Percentiles rank a stretch among this genome's conserved stretches.
Conservation (phyloP, 1,140 invertebrate genomes). For the Procambarus virginalis region DNA sequence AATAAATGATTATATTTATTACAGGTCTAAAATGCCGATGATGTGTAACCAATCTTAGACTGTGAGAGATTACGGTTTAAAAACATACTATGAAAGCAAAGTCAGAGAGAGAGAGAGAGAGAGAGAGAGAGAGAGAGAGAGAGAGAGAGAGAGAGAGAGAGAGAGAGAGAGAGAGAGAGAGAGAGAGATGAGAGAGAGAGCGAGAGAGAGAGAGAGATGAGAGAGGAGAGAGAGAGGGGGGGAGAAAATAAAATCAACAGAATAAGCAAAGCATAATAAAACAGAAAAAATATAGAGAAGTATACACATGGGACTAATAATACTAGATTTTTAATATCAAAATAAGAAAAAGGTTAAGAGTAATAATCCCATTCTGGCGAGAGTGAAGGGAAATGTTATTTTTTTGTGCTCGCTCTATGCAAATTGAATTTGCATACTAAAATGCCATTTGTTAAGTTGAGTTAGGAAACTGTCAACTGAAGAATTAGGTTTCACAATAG, state of each 20-base stretch:
- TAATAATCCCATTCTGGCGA: not conserved
- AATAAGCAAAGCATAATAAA: too few species aligned
- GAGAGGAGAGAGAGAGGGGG: not conserved
- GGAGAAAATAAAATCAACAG: not conserved
- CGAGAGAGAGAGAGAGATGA: not conserved
- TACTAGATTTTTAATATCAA: not conserved
- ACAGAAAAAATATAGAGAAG: too few species aligned
- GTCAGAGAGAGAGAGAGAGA: too few species aligned
- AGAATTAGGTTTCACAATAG: too few species aligned
- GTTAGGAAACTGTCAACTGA: not conserved
- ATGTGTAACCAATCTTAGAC: too few species aligned
- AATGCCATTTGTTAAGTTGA: not conserved
- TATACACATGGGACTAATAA: too few species aligned
- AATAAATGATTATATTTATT: too few species aligned
- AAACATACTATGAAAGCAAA: too few species aligned
- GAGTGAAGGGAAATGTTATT: not conserved
- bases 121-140: not conserved
- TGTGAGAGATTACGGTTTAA: too few species aligned
- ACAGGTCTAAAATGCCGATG: too few species aligned
- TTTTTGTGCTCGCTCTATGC: not conserved
- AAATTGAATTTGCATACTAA: not conserved
- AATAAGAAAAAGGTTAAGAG: not conserved
- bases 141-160: conserved; percentile 31
- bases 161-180: not conserved
- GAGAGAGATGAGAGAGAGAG: not conserved